Conservation (phyloP, 2,888 invertebrate species). For the Loripinus fragilis region DNA sequence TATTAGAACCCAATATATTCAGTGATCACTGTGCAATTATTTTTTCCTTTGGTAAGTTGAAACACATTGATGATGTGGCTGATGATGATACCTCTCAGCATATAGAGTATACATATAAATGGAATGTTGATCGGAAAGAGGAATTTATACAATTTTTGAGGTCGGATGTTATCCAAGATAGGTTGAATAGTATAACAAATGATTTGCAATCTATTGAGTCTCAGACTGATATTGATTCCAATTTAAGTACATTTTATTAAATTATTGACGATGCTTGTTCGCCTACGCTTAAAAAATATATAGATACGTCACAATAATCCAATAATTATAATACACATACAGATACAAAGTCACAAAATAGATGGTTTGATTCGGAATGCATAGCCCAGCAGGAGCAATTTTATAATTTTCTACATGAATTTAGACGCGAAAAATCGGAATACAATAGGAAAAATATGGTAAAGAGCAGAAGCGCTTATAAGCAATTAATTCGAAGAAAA, state of each 20-base stretch:
- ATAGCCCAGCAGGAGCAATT: neutral
- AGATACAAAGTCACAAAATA: neutral
- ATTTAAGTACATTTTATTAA: slow-evolving; percentile 6
- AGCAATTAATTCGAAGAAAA: neutral
- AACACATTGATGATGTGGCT: neutral
- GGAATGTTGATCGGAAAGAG: slow-evolving; percentile 14
- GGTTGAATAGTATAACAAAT: neutral
- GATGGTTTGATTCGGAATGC: neutral
- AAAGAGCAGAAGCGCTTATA: neutral
- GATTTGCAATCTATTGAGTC: neutral
- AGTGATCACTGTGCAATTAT: slow-evolving; percentile 25
- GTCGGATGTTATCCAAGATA: slow-evolving; percentile 1
- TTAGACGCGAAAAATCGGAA: neutral
- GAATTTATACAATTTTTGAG: neutral
- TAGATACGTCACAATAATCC: neutral
- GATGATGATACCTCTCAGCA: neutral
- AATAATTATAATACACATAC: neutral
- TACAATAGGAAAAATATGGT: neutral
- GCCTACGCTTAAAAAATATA: neutral
- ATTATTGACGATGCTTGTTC: slow-evolving; percentile 11
- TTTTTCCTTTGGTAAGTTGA: slow-evolving; percentile 10
- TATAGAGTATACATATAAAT: slow-evolving; percentile 18
- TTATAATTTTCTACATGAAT: neutral
- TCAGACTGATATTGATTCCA: neutral
- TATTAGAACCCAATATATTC: slow-evolving; percentile 28